Percentiles rank a stretch among this genome's conserved stretches.
Conservation (phyloP, 2,797 vertebrate species). For the Poecilia wingei region DNA sequence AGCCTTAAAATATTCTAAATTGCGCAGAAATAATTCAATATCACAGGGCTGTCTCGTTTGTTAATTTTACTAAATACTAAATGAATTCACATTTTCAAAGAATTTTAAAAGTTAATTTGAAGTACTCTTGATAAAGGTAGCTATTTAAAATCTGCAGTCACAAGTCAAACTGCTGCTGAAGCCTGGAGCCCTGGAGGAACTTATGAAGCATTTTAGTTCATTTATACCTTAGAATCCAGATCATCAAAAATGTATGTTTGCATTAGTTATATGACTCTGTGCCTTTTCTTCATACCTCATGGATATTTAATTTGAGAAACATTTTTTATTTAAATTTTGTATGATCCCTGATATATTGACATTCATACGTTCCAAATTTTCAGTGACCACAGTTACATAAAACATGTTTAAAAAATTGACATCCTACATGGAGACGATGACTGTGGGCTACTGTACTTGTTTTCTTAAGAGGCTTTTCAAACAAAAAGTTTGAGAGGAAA, state of each 20-base stretch:
- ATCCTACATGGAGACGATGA: not conserved
- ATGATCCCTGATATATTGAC: conserved; percentile 58
- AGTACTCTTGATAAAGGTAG: not conserved
- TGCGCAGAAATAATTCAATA: not conserved
- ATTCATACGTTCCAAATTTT: not conserved
- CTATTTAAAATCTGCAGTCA: not conserved
- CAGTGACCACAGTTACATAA: conserved; percentile 4
- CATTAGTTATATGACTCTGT: conserved; percentile 24
- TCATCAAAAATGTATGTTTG: conserved; percentile 13
- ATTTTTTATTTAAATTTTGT: conserved; percentile 33
- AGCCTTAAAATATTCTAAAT: not conserved
- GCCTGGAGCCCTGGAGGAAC: not conserved
- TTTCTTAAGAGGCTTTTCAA: conserved; percentile 17
- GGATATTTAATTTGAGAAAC: conserved; percentile 56
- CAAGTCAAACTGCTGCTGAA: not conserved
- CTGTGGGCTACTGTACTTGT: conserved; percentile 9
- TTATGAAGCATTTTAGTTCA: not conserved
- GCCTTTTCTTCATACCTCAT: conserved; percentile 21
- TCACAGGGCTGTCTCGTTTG: not conserved
- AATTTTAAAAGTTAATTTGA: not conserved
- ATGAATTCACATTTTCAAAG: not conserved
- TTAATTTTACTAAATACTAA: not conserved
- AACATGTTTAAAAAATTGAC: not conserved
- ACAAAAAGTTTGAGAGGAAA: conserved; percentile 34
- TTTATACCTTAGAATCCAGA: not conserved